Evolutionary conservation across 2,113 vertebrate species (phyloP).

Genomic region (Cynocephalus volans): DNA sequence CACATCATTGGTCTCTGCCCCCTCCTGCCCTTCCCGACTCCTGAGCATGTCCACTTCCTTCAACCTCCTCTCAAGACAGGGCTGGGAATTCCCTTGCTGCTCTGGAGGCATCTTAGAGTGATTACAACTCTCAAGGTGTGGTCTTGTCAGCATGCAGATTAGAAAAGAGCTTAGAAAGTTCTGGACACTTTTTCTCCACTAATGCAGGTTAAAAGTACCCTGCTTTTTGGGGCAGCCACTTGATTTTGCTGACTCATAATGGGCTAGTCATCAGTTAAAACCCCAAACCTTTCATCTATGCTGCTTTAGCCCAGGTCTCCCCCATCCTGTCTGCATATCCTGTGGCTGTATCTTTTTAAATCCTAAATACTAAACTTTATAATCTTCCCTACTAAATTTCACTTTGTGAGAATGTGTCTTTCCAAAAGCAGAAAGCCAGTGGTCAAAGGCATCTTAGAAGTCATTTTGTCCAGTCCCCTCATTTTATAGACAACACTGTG

Average conservation of each 20-base stretch:
- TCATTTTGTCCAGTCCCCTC: not conserved
- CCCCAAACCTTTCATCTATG: not conserved
- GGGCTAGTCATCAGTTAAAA: not conserved
- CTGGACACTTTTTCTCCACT: not conserved
- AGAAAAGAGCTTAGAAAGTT: not conserved
- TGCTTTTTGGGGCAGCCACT: not conserved
- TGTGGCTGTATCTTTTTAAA: not conserved
- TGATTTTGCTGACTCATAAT: not conserved
- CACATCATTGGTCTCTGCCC: not conserved
- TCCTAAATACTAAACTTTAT: not conserved
- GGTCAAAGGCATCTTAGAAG: not conserved
- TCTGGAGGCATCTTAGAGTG: not conserved
- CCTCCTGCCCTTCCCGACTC: not conserved
- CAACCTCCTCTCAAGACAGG: not conserved
- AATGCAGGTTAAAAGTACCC: not conserved
- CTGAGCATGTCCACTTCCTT: not conserved
- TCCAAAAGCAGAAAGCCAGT: not conserved
- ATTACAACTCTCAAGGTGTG: not conserved
- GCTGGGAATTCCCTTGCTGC: not conserved
- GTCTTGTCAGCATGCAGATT: not conserved
- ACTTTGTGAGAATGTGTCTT: not conserved
- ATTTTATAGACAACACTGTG: not conserved
- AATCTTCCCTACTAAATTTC: not conserved
- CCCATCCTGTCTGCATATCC: not conserved
- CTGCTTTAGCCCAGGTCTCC: not conserved